phyloP scores from a whole-genome alignment of 2,113 vertebrate species.

The Oncorhynchus clarkii region DNA sequence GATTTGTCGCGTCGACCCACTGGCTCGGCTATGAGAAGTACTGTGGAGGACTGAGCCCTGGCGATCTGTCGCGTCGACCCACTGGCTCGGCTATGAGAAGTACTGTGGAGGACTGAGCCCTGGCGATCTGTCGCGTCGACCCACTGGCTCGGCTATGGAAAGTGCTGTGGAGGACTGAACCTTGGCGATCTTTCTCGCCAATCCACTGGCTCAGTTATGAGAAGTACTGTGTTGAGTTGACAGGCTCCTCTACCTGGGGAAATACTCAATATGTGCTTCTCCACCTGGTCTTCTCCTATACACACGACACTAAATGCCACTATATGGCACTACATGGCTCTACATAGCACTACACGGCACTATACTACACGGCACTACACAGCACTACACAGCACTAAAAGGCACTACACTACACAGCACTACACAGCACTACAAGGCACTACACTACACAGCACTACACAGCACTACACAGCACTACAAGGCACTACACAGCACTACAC shows the following conservation, averaged over 20 bases:
- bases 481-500: too few relatives aligned
- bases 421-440: too few relatives aligned
- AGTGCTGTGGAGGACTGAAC: conserved; percentile 13
- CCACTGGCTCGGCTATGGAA: conserved; percentile 57
- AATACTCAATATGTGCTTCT: conserved; percentile 69
- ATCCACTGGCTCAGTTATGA: too few relatives aligned
- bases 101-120: conserved; percentile 44
- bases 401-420: too few relatives aligned
- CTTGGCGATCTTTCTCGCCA: too few relatives aligned
- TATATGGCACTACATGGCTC: conserved; percentile 37
- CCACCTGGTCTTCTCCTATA: conserved; percentile 50
- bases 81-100: too few relatives aligned
- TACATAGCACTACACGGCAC: conserved; percentile 22
- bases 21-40: background rate
- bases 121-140: conserved; percentile 63
- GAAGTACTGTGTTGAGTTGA: conserved; percentile 56
- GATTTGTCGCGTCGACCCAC: too few relatives aligned
- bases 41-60: conserved; percentile 26
- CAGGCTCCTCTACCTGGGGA: conserved; percentile 65
- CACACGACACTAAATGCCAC: background rate
- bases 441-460: too few relatives aligned
- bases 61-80: too few relatives aligned
- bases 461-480: too few relatives aligned
- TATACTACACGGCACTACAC: background rate
- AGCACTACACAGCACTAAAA: too few relatives aligned